A percentile compares a stretch with the other conserved stretches of the same genome.
Conservation (phyloP, 2,797 vertebrate species). For the Thalassophryne amazonica region DNA sequence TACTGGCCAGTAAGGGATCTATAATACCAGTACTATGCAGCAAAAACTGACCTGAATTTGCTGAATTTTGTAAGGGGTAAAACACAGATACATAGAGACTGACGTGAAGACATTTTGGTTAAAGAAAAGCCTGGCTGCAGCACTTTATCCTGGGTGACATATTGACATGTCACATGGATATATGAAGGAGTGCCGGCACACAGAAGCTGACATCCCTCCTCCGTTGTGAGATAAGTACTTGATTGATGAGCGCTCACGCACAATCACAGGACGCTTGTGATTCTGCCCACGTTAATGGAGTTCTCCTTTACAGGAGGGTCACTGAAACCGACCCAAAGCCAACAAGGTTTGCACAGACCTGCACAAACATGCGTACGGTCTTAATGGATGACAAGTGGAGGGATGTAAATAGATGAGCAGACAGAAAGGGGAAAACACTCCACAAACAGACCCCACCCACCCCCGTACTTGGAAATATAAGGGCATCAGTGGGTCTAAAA, state of each 20-base stretch:
- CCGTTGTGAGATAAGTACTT: conserved; percentile 62
- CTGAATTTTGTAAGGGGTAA: conserved; percentile 7
- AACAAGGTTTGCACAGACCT: conserved; percentile 12
- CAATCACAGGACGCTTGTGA: conserved; percentile 56
- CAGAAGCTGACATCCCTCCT: conserved; percentile 66
- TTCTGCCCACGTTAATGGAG: conserved; percentile 62
- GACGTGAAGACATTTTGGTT: conserved; percentile 54
- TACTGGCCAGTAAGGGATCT: not conserved
- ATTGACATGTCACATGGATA: conserved; percentile 69
- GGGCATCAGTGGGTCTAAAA: conserved; percentile 60
- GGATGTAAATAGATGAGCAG: conserved; percentile 44
- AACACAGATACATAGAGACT: conserved; percentile 34
- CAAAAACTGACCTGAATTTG: conserved; percentile 2
- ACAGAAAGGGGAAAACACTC: conserved; percentile 46
- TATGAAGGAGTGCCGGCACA: conserved; percentile 68
- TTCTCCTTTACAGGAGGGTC: conserved; percentile 57
- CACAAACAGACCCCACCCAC: conserved; percentile 6
- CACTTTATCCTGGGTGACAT: conserved; percentile 65
- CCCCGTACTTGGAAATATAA: conserved; percentile 52
- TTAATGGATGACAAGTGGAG: conserved; percentile 61
- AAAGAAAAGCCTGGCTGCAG: conserved; percentile 42
- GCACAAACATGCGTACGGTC: conserved; percentile 27
- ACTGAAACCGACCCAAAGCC: conserved; percentile 18
- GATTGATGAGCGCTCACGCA: conserved; percentile 68
- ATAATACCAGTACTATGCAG: not conserved